phyloP scores from a whole-genome alignment of 2,113 vertebrate genomes.

The Cisticola juncidis region DNA sequence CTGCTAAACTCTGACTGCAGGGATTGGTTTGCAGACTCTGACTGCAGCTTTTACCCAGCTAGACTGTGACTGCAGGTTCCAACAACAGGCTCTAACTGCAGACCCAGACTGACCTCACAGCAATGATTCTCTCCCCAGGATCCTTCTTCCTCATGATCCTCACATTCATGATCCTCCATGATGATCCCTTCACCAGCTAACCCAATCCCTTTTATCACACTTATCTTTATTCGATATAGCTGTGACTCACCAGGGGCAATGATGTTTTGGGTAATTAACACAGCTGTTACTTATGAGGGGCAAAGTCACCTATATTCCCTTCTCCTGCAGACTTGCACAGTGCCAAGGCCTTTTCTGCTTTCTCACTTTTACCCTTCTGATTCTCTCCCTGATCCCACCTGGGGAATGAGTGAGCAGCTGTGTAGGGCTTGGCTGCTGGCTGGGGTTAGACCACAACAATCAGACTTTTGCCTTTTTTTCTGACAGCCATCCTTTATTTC shows the following conservation, averaged over 20 bases:
- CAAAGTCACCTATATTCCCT: background rate
- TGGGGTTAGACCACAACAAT: background rate
- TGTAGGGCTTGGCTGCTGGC: background rate
- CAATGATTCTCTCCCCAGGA: background rate
- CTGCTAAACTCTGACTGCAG: background rate
- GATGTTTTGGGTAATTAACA: background rate
- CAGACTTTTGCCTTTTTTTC: background rate
- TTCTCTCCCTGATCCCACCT: background rate
- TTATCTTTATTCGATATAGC: background rate
- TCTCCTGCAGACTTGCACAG: background rate
- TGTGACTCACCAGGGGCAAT: background rate
- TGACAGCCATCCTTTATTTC: background rate
- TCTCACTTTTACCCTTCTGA: background rate
- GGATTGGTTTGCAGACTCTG: background rate
- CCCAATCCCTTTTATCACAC: background rate
- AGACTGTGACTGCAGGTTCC: background rate
- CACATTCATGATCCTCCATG: background rate
- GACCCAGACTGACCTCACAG: background rate
- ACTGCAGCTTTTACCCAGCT: background rate
- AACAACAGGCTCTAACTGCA: background rate
- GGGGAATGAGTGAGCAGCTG: rapidly evolving
- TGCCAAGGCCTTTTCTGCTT: background rate
- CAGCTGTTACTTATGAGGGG: background rate
- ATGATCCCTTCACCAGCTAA: background rate
- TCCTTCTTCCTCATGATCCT: background rate